phyloP scores from a whole-genome alignment of 2,888 invertebrate genomes.

The Eutolmus rufibarbis region DNA sequence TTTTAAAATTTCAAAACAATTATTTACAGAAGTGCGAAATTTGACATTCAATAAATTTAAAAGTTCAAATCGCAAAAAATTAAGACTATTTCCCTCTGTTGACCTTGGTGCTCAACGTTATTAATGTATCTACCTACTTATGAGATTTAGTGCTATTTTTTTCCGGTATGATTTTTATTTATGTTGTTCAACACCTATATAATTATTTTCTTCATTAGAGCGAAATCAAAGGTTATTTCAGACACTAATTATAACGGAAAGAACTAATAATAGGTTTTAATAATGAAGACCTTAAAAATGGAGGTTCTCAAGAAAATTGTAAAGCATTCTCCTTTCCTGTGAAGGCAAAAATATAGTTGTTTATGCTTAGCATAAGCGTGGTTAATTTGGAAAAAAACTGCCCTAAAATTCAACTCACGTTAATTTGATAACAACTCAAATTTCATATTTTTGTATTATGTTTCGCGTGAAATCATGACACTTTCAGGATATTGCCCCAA shows the following conservation, averaged over 20 bases:
- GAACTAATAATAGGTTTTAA: too few relatives aligned
- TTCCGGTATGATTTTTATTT: not conserved
- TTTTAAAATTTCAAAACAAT: too few relatives aligned
- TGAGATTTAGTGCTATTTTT: not conserved
- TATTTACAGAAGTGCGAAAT: not conserved
- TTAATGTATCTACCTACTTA: not conserved
- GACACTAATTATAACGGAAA: not conserved
- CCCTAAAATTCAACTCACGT: not conserved
- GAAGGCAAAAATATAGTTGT: not conserved
- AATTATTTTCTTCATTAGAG: not conserved
- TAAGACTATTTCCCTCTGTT: not conserved
- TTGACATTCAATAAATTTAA: not conserved
- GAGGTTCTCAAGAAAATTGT: too few relatives aligned
- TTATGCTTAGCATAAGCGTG: not conserved
- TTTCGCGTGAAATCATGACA: not conserved
- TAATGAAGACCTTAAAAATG: not conserved
- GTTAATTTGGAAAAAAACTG: not conserved
- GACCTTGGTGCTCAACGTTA: not conserved
- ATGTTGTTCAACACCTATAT: not conserved
- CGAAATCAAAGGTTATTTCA: not conserved
- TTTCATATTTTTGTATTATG: not conserved
- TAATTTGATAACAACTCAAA: not conserved
- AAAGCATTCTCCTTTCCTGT: not conserved
- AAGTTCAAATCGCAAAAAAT: not conserved
- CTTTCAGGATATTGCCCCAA: not conserved